Conservation (phyloP, 2,888 invertebrate species). For the Erebia palarica region DNA sequence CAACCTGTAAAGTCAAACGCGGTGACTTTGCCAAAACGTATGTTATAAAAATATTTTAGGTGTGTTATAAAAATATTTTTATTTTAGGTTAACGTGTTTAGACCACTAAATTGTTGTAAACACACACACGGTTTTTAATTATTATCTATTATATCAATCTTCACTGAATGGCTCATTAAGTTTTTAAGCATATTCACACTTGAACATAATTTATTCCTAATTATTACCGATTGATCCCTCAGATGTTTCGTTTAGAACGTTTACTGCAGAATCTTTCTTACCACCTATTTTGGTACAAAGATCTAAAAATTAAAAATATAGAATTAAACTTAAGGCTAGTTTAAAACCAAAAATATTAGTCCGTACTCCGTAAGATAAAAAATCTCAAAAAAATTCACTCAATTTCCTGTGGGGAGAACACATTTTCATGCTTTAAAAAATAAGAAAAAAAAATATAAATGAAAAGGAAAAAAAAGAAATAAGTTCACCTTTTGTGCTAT, state of each 20-base stretch:
- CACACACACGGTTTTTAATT: background rate
- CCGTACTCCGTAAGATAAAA: too few species aligned
- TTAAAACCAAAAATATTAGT: background rate
- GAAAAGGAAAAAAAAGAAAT: constrained; percentile 6
- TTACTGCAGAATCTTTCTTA: constrained; percentile 41
- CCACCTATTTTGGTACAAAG: constrained; percentile 45
- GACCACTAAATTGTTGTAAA: background rate
- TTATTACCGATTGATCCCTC: constrained; percentile 52
- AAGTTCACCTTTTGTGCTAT: constrained; percentile 43
- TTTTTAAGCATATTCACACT: background rate
- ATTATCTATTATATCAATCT: background rate
- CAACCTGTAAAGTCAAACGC: background rate
- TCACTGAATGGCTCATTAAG: background rate
- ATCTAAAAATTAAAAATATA: constrained; percentile 47
- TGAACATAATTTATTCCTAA: background rate
- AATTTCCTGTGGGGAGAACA: background rate
- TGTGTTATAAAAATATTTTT: background rate
- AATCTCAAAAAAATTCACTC: background rate
- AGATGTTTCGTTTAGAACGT: constrained; percentile 43
- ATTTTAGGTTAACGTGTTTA: background rate
- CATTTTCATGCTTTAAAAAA: background rate
- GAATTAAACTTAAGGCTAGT: background rate
- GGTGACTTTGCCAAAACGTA: background rate
- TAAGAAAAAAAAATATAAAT: background rate
- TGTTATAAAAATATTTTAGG: background rate